These are phyloP conservation scores for Apamea monoglypha DNA, from an alignment of 2,888 invertebrate species.

Conservation along the genomic window DNA sequence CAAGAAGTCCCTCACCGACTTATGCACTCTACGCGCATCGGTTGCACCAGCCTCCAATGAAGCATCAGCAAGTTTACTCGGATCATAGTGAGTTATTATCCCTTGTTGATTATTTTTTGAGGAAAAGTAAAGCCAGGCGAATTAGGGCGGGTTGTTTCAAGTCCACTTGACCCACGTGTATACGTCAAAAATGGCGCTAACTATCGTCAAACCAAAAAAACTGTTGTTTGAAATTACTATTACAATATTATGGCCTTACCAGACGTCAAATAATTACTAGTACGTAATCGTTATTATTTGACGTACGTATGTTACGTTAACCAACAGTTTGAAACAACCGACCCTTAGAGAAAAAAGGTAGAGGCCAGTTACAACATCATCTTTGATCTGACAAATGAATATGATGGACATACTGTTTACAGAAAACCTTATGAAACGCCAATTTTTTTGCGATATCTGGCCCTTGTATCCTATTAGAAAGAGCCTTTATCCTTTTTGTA, in stretches of 20 bases:
- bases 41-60: slow-evolving; percentile 85
- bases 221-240: no score
- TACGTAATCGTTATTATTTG: no score
- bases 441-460: neutral
- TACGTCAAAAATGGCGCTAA: no score
- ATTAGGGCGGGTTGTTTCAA: neutral
- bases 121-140: slow-evolving; percentile 20
- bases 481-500: no score
- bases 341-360: no score
- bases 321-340: no score
- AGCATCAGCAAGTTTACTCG: slow-evolving; percentile 88
- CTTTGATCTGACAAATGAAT: neutral
- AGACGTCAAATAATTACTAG: no score
- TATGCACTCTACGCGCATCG: slow-evolving; percentile 85
- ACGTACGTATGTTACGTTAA: no score
- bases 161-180: no score
- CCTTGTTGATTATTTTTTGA: neutral
- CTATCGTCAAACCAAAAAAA: no score
- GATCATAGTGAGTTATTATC: slow-evolving; percentile 90
- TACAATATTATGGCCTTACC: no score
- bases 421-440: neutral
- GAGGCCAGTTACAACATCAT: neutral
- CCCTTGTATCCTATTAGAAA: no score
- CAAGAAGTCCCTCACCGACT: slow-evolving; percentile 91
- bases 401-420: neutral